These are phyloP conservation scores for Harlomillsia oculata DNA, from an alignment of 1,140 invertebrate genomes.

Conservation along the genomic window DNA sequence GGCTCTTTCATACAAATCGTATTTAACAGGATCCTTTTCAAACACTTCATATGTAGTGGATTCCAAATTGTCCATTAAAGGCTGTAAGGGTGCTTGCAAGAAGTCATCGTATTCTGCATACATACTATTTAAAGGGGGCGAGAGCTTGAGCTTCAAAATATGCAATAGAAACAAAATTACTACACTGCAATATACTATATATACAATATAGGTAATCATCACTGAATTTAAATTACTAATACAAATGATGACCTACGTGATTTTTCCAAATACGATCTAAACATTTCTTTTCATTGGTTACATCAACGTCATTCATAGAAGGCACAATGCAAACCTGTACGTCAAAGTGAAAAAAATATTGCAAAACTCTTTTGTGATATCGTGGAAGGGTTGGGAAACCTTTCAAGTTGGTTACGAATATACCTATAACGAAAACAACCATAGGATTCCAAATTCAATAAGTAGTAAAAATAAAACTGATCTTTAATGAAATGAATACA, in stretches of 20 bases:
- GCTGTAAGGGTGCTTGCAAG: conserved; percentile 80
- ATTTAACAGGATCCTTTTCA: conserved; percentile 96
- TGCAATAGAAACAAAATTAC: too few relatives aligned
- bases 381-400: conserved; percentile 81
- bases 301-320: too few relatives aligned
- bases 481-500: too few relatives aligned
- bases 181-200: too few relatives aligned
- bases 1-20: conserved; percentile 80
- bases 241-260: too few relatives aligned
- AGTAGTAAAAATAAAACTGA: too few relatives aligned
- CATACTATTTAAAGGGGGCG: too few relatives aligned
- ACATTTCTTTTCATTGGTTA: too few relatives aligned
- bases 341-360: conserved; percentile 37
- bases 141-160: too few relatives aligned
- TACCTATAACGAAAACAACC: conserved; percentile 65
- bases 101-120: conserved; percentile 84
- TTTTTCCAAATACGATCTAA: too few relatives aligned
- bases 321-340: conserved; percentile 25
- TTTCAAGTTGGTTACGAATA: conserved; percentile 71
- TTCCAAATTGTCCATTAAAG: conserved; percentile 90
- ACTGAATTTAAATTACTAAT: too few relatives aligned
- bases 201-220: too few relatives aligned
- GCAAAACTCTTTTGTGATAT: conserved; percentile 67
- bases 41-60: conserved; percentile 95
- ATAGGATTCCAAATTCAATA: conserved; percentile 10